Base-by-base conservation (phyloP, 2,113 vertebrate species). In the Petaurus breviceps region DNA sequence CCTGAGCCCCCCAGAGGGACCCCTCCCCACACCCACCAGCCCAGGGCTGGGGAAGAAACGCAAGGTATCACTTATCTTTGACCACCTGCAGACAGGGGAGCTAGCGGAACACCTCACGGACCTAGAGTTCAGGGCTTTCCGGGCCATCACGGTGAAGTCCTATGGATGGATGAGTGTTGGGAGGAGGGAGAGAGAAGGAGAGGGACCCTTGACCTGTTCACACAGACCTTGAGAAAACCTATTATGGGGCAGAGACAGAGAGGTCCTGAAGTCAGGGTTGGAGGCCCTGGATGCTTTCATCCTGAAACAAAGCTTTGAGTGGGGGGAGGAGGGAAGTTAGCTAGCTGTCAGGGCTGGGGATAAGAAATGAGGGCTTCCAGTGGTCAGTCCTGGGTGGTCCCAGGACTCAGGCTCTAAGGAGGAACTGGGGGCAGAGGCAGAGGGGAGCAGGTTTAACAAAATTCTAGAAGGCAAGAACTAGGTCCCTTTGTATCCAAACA, bases 61-160 rank as follows among this genome's bases (percentile, higher is more conserved):
- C 96, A 99, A 99, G 97, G 99, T 99, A n/a, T 99, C 99, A 0
- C 95, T 99, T 97, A 99, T 99, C 84, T 99, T 99, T 0, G 99
- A 99, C 96, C 99, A 99, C 98, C 99, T 99, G 98, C 99, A 99
- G 95, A 98, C 99, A 0, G 98, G 98, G 0, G 99, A 99, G 96
- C 98, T 99, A 98, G 99, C 99, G 0, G 98, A 99, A 90, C 99
- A 99, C 94, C 99, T 99, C 93, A 99, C 99, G 96, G 99, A 99
- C 97, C 97, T 99, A 97, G 99, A 99, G 97, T 99, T 99, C 96
- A 99, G 99, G 95, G 99, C 99, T 98, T 99, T 99, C 98, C 99
- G 99, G 95, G 99, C 98, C 2, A 98, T 99, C 94, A 99, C 99
- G 68, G 99, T 99, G 96, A 98, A 99, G 47, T 94, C 3, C 14